Percentiles rank a stretch among this genome's conserved stretches.
Conservation (phyloP, 2,113 vertebrate genomes). For the Dasyprocta punctata region DNA sequence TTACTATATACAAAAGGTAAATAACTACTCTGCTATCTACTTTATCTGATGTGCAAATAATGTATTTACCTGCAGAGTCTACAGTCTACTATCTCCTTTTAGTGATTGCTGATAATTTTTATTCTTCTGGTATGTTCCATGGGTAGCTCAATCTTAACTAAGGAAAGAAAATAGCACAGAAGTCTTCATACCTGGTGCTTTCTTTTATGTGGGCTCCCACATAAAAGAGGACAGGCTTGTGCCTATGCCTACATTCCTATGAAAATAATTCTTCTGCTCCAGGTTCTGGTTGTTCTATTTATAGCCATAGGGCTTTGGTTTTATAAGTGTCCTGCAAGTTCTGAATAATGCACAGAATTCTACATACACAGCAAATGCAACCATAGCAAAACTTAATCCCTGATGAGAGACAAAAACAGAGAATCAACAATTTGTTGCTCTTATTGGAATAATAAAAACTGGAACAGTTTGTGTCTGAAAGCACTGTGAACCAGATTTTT, state of each 20-base stretch:
- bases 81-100: constrained; percentile 17
- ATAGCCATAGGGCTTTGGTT: constrained; percentile 82
- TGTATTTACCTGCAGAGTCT: constrained; percentile 41
- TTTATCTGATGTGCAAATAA: not conserved
- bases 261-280: constrained; percentile 88
- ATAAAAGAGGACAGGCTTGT: constrained; percentile 82
- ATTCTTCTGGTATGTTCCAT: not conserved
- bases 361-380: constrained; percentile 55
- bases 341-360: constrained; percentile 66
- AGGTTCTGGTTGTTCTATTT: constrained; percentile 88
- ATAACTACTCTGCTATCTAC: not conserved
- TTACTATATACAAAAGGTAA: not conserved
- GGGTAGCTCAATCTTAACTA: constrained; percentile 52
- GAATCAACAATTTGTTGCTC: constrained; percentile 59
- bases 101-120: constrained; percentile 50
- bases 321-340: constrained; percentile 66
- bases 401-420: constrained; percentile 60
- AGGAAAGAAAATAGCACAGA: constrained; percentile 22
- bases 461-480: constrained; percentile 55
- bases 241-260: constrained; percentile 86
- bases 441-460: constrained; percentile 72
- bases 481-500: not conserved
- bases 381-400: constrained; percentile 60
- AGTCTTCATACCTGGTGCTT: constrained; percentile 27
- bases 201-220: constrained; percentile 62